Conservation (phyloP, 2,113 vertebrate genomes). For the Tragulus kanchil region DNA sequence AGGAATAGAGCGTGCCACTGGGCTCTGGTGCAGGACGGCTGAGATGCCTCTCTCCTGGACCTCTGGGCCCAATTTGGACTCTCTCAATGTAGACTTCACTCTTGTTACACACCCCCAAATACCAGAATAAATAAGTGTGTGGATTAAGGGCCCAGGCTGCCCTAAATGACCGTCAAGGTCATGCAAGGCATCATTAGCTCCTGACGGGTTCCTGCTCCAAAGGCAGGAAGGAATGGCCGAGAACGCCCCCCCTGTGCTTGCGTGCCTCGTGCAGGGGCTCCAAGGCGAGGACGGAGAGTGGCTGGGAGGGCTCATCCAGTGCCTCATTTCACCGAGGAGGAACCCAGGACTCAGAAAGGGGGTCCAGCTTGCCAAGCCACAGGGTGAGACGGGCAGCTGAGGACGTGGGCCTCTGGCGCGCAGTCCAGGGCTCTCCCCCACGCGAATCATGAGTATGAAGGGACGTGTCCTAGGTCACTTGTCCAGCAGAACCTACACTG, state of each 20-base stretch:
- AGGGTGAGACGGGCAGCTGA: not conserved
- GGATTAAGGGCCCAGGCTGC: not conserved
- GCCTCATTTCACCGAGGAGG: conserved; percentile 13
- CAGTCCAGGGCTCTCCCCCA: not conserved
- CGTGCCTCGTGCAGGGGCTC: not conserved
- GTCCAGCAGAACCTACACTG: not conserved
- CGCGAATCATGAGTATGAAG: not conserved
- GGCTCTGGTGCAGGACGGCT: not conserved
- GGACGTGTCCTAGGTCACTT: not conserved
- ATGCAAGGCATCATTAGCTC: not conserved
- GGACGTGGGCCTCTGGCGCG: not conserved
- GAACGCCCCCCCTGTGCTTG: not conserved
- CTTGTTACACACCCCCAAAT: not conserved
- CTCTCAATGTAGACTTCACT: not conserved
- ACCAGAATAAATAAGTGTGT: not conserved
- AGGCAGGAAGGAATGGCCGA: not conserved
- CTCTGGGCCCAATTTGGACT: not conserved
- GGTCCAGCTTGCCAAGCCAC: not conserved
- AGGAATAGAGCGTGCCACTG: not conserved
- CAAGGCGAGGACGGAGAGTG: not conserved
- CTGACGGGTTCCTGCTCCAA: not conserved
- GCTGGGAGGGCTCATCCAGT: not conserved
- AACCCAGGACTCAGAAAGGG: not conserved
- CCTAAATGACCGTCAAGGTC: conserved; percentile 4
- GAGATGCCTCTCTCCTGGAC: not conserved